A percentile compares a stretch with the other conserved stretches of the same genome.
Evolutionary conservation across 2,888 invertebrate species (phyloP).

Genomic region (Lymantria monacha): DNA sequence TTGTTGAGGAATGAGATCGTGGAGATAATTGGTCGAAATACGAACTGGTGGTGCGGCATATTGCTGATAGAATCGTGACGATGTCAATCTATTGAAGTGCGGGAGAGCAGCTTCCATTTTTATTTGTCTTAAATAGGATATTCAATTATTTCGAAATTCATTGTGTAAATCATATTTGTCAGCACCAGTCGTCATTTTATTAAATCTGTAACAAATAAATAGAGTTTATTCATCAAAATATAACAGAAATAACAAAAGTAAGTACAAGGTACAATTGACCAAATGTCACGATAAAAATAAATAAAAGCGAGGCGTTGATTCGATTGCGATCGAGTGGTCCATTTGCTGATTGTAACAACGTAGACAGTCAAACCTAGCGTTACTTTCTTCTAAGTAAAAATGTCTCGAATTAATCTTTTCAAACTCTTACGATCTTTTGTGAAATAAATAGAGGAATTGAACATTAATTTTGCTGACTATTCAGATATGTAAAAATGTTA

Average conservation of each 20-base stretch:
- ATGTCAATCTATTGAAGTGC: slow-evolving; percentile 64
- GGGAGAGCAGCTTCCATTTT: slow-evolving; percentile 74
- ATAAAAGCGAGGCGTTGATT: slow-evolving; percentile 35
- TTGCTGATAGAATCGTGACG: slow-evolving; percentile 71
- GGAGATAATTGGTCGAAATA: slow-evolving; percentile 67
- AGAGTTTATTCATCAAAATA: slow-evolving; percentile 1
- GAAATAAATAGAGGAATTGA: not conserved
- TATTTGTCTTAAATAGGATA: slow-evolving; percentile 16
- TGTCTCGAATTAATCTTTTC: not conserved
- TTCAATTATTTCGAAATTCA: slow-evolving; percentile 21
- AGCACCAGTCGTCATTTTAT: slow-evolving; percentile 12
- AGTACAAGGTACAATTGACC: slow-evolving; percentile 28
- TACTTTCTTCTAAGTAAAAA: not conserved
- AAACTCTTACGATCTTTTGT: not conserved
- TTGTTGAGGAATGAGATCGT: slow-evolving; percentile 70
- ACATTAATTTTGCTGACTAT: too few relatives aligned
- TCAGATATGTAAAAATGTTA: not conserved
- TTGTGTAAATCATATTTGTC: slow-evolving; percentile 25
- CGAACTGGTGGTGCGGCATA: slow-evolving; percentile 67
- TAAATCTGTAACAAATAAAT: slow-evolving; percentile 46
- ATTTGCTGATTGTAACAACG: slow-evolving; percentile 67
- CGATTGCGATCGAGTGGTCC: slow-evolving; percentile 53
- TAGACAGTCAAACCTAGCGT: slow-evolving; percentile 16
- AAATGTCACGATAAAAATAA: slow-evolving; percentile 31
- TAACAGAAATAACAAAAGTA: slow-evolving; percentile 17